Base-by-base conservation (phyloP, 2,113 vertebrate genomes). In the Rhabdomys dilectus region DNA sequence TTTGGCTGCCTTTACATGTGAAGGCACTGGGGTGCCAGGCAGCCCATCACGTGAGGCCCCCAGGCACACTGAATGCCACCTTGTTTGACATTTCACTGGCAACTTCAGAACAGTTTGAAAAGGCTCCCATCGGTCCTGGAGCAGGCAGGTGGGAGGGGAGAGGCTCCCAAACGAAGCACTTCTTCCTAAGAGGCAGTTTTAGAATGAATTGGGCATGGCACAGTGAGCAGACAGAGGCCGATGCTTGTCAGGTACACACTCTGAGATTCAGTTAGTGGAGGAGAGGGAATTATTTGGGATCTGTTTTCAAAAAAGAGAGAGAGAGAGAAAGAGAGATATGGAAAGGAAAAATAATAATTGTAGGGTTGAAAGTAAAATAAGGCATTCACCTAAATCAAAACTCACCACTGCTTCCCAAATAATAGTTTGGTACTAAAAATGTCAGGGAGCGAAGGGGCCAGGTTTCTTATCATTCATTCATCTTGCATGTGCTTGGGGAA, bases 81-180 rank as follows among this genome's bases (percentile, higher is more conserved):
- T 51, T 96, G 93, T 95, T 93, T 96, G 98, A 97, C 97, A 97
- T 98, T 98, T 98, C 97, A 96, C 94, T 95, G 97, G 97, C 76
- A 93, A 97, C 95, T 95, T 95, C 84, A 93, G 97, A 96, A 82
- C 26, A 39, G 31, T 53, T 81, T 93, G 64, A 82, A 94, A 92
- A 94, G 11, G 48, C 45, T 76, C 72, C 73, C 31, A 70, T 29
- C 26, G 70, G 75, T 60, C 0, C 34, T 75, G 94, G 97, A 89
- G 76, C 15, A 39, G 96, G 92, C 97, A 91, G 6, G 0, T 88
- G 95, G 97, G 93, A 91, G 90, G 96, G 64, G 92, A 97, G 88
- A 96, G 97, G 98, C 98, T 98, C 98, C 98, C 56, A 89, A 98
- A 97, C 97, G 93, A 97, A 97, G 97, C 80, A 84, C 58, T 34